Evolutionary conservation across 1,140 invertebrate genomes (phyloP).

Genomic region (Vanessa atalanta): DNA sequence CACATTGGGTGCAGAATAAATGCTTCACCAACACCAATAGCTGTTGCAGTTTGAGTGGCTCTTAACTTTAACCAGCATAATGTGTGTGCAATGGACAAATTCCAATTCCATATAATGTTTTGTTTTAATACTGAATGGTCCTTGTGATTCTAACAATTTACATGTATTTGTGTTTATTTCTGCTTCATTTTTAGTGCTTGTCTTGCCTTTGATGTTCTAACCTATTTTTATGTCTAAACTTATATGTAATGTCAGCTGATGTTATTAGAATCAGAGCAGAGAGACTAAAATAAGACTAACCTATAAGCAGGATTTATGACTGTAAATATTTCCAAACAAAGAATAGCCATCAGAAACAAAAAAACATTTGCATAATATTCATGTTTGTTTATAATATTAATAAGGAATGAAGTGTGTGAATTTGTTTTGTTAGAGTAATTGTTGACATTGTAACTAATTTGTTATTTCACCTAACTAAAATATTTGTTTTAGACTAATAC

Average conservation of each 20-base stretch:
- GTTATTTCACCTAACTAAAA: background rate
- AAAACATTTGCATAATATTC: slow-evolving; percentile 46
- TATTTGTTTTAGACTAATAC: background rate
- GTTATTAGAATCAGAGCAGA: background rate
- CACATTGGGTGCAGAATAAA: slow-evolving; percentile 62
- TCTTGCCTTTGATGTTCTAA: slow-evolving; percentile 35
- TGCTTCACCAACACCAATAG: slow-evolving; percentile 72
- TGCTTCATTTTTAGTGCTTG: slow-evolving; percentile 43
- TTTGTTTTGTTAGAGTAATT: slow-evolving; percentile 22
- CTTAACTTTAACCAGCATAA: slow-evolving; percentile 74
- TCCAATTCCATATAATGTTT: slow-evolving; percentile 55
- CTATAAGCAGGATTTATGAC: slow-evolving; percentile 31
- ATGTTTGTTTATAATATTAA: slow-evolving; percentile 44
- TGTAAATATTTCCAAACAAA: slow-evolving; percentile 39
- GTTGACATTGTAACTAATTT: slow-evolving; percentile 12
- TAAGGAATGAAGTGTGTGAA: slow-evolving; percentile 36
- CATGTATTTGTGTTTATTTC: slow-evolving; percentile 23
- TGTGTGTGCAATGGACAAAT: slow-evolving; percentile 75
- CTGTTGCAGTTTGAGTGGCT: slow-evolving; percentile 72
- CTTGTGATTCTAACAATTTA: slow-evolving; percentile 77
- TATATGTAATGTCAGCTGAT: slow-evolving; percentile 27
- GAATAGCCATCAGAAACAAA: slow-evolving; percentile 40
- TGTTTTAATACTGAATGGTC: slow-evolving; percentile 78
- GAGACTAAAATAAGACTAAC: slow-evolving; percentile 34
- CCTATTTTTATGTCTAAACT: slow-evolving; percentile 27